Base-by-base conservation (phyloP, 2,797 vertebrate genomes). In the Crenuchus spilurus region DNA sequence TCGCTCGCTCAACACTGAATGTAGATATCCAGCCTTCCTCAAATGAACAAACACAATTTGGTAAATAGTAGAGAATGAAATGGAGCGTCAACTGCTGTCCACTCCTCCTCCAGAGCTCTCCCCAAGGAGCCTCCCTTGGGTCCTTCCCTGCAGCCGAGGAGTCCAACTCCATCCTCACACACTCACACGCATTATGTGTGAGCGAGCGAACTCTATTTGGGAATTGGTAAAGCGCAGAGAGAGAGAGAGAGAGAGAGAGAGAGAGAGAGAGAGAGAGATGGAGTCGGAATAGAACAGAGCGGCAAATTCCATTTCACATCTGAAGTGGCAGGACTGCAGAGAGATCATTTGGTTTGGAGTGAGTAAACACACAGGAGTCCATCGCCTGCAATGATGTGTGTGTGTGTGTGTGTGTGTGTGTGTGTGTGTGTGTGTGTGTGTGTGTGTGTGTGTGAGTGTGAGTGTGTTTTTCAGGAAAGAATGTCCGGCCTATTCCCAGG, bases 331-430 rank as follows among this genome's bases (percentile, higher is more conserved):
- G 96, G 91, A 94, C 94, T 92, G 94, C 93, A 58, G 94, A 95
- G 94, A 98, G 94, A 98, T 96, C 96, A 96, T 98, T 98, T 97
- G 94, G 95, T 94, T 96, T 93, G 94, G 94, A 94, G 93, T 95
- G 93, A 88, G 95, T 95, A 98, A 98, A 98, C 95, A 98, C 94
- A 96, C 90, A 91, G 89, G 93, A 93, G 92, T 94, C 95, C 94
- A 96, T 98, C 94, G 93, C 94, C 97, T 94, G 95, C 94, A 94
- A 93, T 95, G 96, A 97, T 92, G 93, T 93, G 91, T 62, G 75
- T 93, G 94, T 94, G 96, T 91, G 92, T 88, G 70, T 65, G 66
- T 55, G 70, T 26, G 33, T 60, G 61, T 58, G 55, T 51, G 55
- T 69, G 67, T 52, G 46, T 39, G 62, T 71, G 61, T 44, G 67